Percentiles rank a stretch among this genome's conserved stretches.
phyloP scores from a whole-genome alignment of 2,797 vertebrate species.

The Argya squamiceps region DNA sequence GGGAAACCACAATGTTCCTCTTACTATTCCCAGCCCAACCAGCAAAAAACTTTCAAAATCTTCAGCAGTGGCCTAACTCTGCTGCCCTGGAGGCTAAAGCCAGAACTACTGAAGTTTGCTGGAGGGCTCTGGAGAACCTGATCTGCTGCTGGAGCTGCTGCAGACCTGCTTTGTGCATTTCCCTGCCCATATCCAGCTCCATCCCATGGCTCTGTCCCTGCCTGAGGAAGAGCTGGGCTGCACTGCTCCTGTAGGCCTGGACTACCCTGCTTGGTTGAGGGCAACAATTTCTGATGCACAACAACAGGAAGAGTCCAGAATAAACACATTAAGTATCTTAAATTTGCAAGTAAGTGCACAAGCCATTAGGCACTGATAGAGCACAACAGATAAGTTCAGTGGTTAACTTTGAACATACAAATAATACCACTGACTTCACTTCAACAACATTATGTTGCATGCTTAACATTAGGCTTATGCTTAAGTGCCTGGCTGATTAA shows the following conservation, averaged over 20 bases:
- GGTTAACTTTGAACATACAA: conserved; percentile 11
- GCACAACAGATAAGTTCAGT: neutral
- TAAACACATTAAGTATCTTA: conserved; percentile 2
- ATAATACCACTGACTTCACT: neutral
- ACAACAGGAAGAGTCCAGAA: neutral
- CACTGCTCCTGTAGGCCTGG: neutral
- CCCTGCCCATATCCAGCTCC: neutral
- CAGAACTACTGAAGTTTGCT: neutral
- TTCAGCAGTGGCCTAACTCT: neutral
- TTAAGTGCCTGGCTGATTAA: neutral
- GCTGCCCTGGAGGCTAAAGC: neutral
- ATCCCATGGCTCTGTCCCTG: neutral
- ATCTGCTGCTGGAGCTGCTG: neutral
- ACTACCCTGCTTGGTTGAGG: neutral
- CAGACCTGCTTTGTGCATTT: neutral
- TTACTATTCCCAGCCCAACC: neutral
- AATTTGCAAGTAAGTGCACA: neutral
- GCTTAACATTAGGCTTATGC: neutral
- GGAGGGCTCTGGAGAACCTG: neutral
- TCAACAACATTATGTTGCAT: neutral
- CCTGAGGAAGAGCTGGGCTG: neutral
- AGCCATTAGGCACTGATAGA: neutral
- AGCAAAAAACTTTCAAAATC: neutral
- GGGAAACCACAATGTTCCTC: neutral
- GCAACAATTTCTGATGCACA: neutral